phyloP scores from a whole-genome alignment of 37 sponge, comb jelly and placozoan genomes.

The Halisarca cf. caerulea region DNA sequence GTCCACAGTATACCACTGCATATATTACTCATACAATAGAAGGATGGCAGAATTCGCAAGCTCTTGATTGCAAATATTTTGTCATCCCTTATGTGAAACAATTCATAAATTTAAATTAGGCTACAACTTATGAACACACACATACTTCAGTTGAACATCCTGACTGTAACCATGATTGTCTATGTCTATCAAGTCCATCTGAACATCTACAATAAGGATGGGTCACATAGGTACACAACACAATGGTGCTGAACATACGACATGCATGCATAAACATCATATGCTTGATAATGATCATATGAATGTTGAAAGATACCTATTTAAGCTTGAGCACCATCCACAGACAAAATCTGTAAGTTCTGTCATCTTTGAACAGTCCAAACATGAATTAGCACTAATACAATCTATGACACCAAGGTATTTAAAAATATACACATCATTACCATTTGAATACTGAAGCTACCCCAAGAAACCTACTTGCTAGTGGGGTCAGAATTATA shows the following conservation, averaged over 20 bases:
- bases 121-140: too few species aligned
- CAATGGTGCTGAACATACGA: background rate
- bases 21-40: too few species aligned
- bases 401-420: too few species aligned
- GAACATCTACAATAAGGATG: too few species aligned
- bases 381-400: slow-evolving; percentile 7
- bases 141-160: slow-evolving; percentile 52
- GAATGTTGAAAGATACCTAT: slow-evolving; percentile 35
- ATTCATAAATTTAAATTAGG: too few species aligned
- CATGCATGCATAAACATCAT: background rate
- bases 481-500: slow-evolving; percentile 47
- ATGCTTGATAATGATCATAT: background rate
- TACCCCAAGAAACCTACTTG: slow-evolving; percentile 58
- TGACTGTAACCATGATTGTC: slow-evolving; percentile 64
- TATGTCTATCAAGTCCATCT: slow-evolving; percentile 77
- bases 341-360: slow-evolving; percentile 42
- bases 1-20: too few species aligned
- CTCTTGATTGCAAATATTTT: too few species aligned
- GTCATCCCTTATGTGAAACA: too few species aligned
- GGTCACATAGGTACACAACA: background rate
- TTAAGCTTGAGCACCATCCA: slow-evolving; percentile 56
- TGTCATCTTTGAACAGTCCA: slow-evolving; percentile 27
- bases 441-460: too few species aligned
- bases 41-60: too few species aligned
- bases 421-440: too few species aligned